Conservation (phyloP, 2,888 invertebrate genomes). For the Choristoneura rosaceana region DNA sequence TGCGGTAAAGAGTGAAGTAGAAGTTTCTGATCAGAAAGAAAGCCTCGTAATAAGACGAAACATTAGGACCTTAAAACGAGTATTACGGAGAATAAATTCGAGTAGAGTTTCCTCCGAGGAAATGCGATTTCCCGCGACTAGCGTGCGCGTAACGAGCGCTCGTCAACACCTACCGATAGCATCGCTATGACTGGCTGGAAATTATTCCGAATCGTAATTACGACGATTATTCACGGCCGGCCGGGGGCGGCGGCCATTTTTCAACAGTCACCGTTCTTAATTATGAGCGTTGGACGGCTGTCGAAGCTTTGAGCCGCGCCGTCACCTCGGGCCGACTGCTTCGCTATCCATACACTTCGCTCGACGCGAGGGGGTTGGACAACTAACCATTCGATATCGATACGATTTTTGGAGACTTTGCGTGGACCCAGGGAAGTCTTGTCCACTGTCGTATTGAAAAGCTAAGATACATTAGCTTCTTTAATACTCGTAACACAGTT, state of each 20-base stretch:
- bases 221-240: constrained; percentile 86
- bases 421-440: not conserved
- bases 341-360: constrained; percentile 63
- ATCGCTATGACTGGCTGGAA: constrained; percentile 86
- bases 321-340: constrained; percentile 80
- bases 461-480: too few species aligned
- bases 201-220: constrained; percentile 86
- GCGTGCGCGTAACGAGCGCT: constrained; percentile 84
- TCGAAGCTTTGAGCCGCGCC: constrained; percentile 85
- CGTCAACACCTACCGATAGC: constrained; percentile 85
- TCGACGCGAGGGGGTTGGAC: constrained; percentile 50
- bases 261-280: constrained; percentile 86
- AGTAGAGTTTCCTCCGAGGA: constrained; percentile 47
- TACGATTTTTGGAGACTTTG: not conserved
- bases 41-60: not conserved
- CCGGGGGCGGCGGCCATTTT: constrained; percentile 85
- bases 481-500: too few species aligned
- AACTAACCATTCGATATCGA: constrained; percentile 39
- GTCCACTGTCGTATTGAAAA: too few species aligned
- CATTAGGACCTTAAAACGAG: not conserved
- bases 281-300: constrained; percentile 85
- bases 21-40: not conserved
- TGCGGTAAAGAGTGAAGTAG: not conserved
- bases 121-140: constrained; percentile 72
- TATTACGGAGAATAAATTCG: not conserved